Conservation (phyloP, 2,888 invertebrate genomes). For the Drosophila kambysellisi region DNA sequence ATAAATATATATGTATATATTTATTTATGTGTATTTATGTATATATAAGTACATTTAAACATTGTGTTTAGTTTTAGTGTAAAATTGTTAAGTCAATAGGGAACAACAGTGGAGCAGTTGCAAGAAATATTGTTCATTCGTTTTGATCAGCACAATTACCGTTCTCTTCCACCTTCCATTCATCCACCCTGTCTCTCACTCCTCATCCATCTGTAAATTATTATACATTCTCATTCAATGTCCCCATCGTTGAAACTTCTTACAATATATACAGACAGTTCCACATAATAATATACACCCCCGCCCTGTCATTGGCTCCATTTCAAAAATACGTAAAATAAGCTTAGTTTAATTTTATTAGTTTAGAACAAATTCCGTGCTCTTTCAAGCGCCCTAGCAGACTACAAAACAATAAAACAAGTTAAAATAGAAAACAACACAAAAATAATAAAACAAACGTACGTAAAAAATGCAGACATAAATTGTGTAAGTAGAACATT, state of each 20-base stretch:
- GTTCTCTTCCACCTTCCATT: not conserved
- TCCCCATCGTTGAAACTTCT: conserved; percentile 5
- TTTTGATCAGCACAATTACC: conserved; percentile 3
- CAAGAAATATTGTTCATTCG: conserved; percentile 23
- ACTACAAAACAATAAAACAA: conserved; percentile 41
- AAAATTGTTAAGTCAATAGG: conserved; percentile 38
- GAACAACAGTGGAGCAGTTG: conserved; percentile 7
- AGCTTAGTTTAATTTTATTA: conserved; percentile 68
- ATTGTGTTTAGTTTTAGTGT: conserved; percentile 47
- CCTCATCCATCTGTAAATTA: conserved; percentile 36
- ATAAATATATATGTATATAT: not conserved
- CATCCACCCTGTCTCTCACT: not conserved
- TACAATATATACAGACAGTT: not conserved
- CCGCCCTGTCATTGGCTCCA: conserved; percentile 34
- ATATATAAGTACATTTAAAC: not conserved
- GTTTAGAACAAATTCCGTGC: conserved; percentile 69
- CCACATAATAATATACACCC: not conserved
- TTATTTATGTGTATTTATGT: not conserved
- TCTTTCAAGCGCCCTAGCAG: conserved; percentile 41
- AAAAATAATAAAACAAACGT: conserved; percentile 20
- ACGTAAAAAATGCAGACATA: conserved; percentile 25
- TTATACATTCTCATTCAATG: conserved; percentile 25
- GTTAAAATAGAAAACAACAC: conserved; percentile 21
- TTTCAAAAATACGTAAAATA: conserved; percentile 67
- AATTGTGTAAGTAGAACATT: conserved; percentile 43